Evolutionary conservation across 2,797 vertebrate species (phyloP).

Genomic region (Alectoris magna): DNA sequence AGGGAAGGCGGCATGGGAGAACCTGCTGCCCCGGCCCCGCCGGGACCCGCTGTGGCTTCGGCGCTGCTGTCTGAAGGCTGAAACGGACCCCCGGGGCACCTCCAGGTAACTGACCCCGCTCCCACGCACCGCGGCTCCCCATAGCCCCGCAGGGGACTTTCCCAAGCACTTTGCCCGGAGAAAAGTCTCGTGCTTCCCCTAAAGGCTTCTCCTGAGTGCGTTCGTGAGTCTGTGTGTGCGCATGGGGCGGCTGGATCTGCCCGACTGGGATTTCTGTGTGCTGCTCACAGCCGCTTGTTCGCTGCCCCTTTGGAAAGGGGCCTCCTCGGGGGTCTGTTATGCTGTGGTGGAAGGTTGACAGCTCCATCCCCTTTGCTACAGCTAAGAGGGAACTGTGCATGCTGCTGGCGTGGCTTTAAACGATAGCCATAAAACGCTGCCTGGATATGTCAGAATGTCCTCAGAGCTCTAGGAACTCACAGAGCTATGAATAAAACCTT

Average conservation of each 20-base stretch:
- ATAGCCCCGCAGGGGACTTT: neutral
- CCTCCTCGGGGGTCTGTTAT: neutral
- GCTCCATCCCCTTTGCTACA: neutral
- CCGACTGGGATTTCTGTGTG: conserved; percentile 17
- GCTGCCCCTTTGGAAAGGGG: neutral
- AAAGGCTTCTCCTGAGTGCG: neutral
- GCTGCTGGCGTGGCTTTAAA: neutral
- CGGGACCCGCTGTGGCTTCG: neutral
- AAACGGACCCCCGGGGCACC: neutral
- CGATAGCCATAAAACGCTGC: neutral
- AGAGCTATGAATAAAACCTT: neutral
- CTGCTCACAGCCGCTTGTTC: neutral
- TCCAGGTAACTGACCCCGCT: neutral
- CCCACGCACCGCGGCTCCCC: neutral
- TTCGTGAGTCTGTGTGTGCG: neutral
- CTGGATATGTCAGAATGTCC: neutral
- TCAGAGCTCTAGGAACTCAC: neutral
- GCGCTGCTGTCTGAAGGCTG: neutral
- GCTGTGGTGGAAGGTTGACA: neutral
- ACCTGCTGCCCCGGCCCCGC: neutral
- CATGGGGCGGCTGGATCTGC: neutral
- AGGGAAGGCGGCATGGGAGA: neutral
- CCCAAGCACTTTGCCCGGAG: neutral
- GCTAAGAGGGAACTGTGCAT: neutral
- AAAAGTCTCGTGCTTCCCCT: neutral